Conservation (phyloP, 2,113 vertebrate species). For the Riparia riparia region DNA sequence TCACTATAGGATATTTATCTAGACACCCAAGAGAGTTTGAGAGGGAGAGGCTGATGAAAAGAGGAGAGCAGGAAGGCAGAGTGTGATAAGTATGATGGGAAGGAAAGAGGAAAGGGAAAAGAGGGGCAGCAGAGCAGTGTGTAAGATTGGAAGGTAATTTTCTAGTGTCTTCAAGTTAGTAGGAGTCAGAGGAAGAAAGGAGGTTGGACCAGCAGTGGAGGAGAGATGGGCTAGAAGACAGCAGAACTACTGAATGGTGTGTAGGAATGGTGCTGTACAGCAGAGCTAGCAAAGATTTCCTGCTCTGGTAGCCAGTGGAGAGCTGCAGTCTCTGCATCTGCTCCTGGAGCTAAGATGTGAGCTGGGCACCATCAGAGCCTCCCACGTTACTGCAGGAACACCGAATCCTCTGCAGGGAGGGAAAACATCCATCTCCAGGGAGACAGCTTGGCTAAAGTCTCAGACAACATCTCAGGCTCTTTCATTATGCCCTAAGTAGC, state of each 20-base stretch:
- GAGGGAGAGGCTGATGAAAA: not conserved
- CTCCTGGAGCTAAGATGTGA: not conserved
- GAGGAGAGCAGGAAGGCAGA: not conserved
- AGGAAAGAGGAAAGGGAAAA: not conserved
- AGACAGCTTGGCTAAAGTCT: not conserved
- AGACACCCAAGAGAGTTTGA: not conserved
- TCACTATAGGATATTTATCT: not conserved
- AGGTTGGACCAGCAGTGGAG: not conserved
- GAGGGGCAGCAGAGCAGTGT: not conserved
- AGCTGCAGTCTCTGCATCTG: not conserved
- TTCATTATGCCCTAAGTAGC: not conserved
- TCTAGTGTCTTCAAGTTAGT: not conserved
- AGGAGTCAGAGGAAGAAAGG: not conserved
- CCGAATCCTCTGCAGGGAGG: not conserved
- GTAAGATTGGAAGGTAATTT: not conserved
- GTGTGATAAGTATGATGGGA: fast-evolving
- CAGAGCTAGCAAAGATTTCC: not conserved
- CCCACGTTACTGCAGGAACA: not conserved
- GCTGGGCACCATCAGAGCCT: not conserved
- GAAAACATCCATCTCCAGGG: not conserved
- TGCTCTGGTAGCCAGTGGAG: fast-evolving
- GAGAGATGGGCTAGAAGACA: not conserved
- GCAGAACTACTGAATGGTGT: not conserved
- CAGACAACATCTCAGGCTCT: not conserved
- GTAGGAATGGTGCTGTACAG: not conserved